Evolutionary conservation across 2,888 invertebrate species (phyloP), one percentile per base, ranked within the genome.

Genomic region (Harmothoe impar): DNA sequence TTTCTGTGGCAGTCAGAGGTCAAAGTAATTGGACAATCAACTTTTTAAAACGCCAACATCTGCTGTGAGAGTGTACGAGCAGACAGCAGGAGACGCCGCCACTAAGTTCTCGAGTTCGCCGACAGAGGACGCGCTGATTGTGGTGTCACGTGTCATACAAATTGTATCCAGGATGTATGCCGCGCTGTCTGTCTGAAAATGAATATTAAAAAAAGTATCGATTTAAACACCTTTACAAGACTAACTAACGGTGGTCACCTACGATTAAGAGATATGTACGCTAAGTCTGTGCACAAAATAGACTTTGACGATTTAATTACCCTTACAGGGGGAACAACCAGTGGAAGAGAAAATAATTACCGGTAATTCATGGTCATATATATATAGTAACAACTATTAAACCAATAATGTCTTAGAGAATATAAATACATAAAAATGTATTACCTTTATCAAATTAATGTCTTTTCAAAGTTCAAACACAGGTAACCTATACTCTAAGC

Each of bases 1-100:
- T 35, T 10, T 33, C 81, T 35, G 10, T 33, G 81, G 81, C 20
- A 17, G 15, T 17, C 81, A 17, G 81, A 43, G 43, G 15, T 43
- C 81, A 43, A 17, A 81, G 33, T 81, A 81, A 81, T 81, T 81
- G 81, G 81, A 81, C 81, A 81, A 81, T 81, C 81, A 7, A 81
- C 81, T 81, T 81, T 81, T 81, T 81, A 81, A 81, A 33, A 12
- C 33, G n/a, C 81, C 81, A 43, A 43, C 81, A 81, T 81, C 81
- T 81, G 81, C 77, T 77, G n/a, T 81, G 81, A 33, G 81, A 33
- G 17, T 77, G 77, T 43, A 12, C 33, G 81, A 43, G 25, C 25
- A 20, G 31, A n/a, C n/a, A n/a, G n/a, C n/a, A 31, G n/a, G 77
- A 25, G 77, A 17, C 31, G 25, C 10, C 1, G 25, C 17, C 31